Base-by-base conservation (phyloP, 2,888 invertebrate species). In the Omphaloscelis lunosa region DNA sequence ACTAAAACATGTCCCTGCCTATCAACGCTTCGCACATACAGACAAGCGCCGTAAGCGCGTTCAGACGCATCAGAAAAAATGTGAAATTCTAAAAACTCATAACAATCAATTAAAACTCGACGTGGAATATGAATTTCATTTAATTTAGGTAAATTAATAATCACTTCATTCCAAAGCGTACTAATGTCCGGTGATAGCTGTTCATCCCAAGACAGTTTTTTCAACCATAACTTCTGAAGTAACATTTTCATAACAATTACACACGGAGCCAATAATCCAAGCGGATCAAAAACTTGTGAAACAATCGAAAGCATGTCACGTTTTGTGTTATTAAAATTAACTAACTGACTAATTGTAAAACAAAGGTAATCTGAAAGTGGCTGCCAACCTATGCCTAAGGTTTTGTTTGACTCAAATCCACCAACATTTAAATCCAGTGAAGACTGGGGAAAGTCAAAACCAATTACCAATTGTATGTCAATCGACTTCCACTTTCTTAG, bases 41-140 rank as follows among this genome's bases (percentile, higher is more conserved):
- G 41, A 27, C 63, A 65, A 65, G 41, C 63, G 63, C 63, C 63
- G 41, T 45, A 65, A 41, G 63, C 63, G n/a, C 41, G 62, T 63
- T 63, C 39, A 63, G 62, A 63, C 39, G 62, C 39, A 39, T 63
- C 62, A 63, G 34, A 20, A 45, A 56, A 41, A 34, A 73, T 56
- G 34, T 72, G 27, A 45, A 66, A 66, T 59, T 66, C 73, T 58
- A 67, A 58, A 48, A 59, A 73, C 29, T 73, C 45, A 45, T 59
- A 66, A 34, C n/a, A 58, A 66, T 73, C 58, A 66, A 66, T 66
- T 59, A 73, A 58, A 66, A 73, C 66, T 29, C 73, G 65, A 68
- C 61, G 74, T 67, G 74, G 74, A 68, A 74, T 61, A 61, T 61
- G 59, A 67, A 74, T 66, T 66, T 73, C 48, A 66, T 66, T 58